Evolutionary conservation across 1,140 invertebrate species (phyloP), one percentile per base, ranked within the genome.

Genomic region (Eubasilissa regina): DNA sequence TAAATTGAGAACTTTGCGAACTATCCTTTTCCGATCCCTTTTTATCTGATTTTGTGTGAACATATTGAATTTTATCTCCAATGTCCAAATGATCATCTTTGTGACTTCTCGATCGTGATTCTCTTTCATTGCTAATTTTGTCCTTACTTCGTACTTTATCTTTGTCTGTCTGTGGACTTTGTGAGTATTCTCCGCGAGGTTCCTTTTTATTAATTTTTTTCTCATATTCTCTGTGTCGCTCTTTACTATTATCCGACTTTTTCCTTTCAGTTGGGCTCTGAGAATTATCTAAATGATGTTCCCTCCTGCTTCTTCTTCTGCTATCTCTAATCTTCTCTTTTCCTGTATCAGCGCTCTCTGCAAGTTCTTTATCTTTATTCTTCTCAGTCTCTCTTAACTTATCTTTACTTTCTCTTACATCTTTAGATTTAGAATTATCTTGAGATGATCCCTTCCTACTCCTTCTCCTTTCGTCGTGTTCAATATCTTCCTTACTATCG

Each of bases 351-450:
- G 48, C 17, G 15, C 19, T 6, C 25, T 35, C 25, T 35, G 25
- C 6, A 35, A 35, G 6, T 35, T 35, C 25, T 35, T 35, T 35
- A 35, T 6, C 25, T 35, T 35, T 35, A 35, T 35, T 35, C 25
- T 35, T 35, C 6, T 35, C 25, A 35, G 25, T 35, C 25, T 35
- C 25, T 6, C 25, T 35, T 35, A 35, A 1, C 25, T 35, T 35
- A 35, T 35, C 25, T 35, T 35, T 35, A 35, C 25, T 35, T 35
- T 35, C 25, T 35, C 25, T 35, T 6, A 6, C 25, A 35, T 35
- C 25, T 35, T 56, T 64, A 13, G 60, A 64, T 25, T 64, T 25
- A 13, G 62, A 66, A 8, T 45, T 45, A 19, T 75, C 72, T 75
- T 44, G 56, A n/a, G 19, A 17, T 13, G 44, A 70, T 17, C 13